A percentile compares a stretch with the other conserved stretches of the same genome.
These are phyloP conservation scores for Rhea pennata DNA, from an alignment of 2,113 vertebrate genomes.

Conservation along the genomic window DNA sequence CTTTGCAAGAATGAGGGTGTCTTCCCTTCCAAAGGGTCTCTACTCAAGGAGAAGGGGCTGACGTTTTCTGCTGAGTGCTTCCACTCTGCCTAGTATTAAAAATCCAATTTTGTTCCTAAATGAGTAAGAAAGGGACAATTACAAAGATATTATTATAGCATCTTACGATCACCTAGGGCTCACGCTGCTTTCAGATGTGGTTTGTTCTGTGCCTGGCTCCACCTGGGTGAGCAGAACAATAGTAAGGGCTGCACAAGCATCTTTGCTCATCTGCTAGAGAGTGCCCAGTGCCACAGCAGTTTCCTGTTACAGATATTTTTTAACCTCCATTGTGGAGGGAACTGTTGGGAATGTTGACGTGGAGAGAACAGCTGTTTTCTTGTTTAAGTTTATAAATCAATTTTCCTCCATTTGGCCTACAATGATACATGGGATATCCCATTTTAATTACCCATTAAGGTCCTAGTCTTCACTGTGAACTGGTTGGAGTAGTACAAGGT, in stretches of 20 bases:
- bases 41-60: not conserved
- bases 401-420: not conserved
- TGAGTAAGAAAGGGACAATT: not conserved
- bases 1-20: not conserved
- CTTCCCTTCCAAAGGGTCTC: not conserved
- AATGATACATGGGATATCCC: not conserved
- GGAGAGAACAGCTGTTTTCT: not conserved
- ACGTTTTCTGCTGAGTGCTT: not conserved
- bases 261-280: too few relatives aligned
- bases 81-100: rapidly evolving
- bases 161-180: not conserved
- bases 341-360: not conserved
- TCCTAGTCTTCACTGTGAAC: not conserved
- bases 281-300: not conserved
- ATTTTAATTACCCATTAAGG: not conserved
- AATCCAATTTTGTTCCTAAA: not conserved
- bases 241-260: too few relatives aligned
- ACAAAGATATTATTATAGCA: not conserved
- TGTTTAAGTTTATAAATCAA: not conserved
- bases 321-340: not conserved
- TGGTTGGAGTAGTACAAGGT: not conserved
- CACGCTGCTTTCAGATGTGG: not conserved
- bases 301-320: not conserved
- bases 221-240: not conserved
- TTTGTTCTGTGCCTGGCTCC: not conserved